phyloP scores from a whole-genome alignment of 2,113 vertebrate species.

The Corythornis vintsioides region DNA sequence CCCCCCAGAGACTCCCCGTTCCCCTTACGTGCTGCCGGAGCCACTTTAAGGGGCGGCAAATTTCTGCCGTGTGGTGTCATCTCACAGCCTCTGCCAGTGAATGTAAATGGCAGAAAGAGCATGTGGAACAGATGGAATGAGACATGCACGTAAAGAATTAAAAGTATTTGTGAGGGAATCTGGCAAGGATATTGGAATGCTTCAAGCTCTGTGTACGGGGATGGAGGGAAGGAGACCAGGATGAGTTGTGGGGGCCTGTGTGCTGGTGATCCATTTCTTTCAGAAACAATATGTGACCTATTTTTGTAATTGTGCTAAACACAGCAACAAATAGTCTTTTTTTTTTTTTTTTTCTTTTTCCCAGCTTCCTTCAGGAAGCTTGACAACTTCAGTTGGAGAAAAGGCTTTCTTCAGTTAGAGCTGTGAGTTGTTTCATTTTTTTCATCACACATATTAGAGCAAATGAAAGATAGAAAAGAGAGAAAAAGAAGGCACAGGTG shows the following conservation, averaged over 20 bases:
- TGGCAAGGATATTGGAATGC: conserved; percentile 64
- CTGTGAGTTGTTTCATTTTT: background rate
- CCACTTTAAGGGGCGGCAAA: background rate
- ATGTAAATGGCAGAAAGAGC: conserved; percentile 71
- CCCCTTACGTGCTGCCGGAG: background rate
- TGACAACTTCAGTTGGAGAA: background rate
- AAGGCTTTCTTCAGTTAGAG: background rate
- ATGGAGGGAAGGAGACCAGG: conserved; percentile 38
- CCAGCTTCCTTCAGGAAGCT: background rate
- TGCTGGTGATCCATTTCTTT: conserved; percentile 48
- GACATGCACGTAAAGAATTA: conserved; percentile 70
- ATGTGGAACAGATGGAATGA: conserved; percentile 72
- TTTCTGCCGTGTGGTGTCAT: conserved; percentile 58
- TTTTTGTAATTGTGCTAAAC: conserved; percentile 44
- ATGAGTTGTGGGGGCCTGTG: conserved; percentile 30
- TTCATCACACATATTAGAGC: background rate
- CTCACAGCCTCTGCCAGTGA: conserved; percentile 60
- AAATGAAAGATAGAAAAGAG: background rate
- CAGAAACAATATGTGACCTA: conserved; percentile 61
- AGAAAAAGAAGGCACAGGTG: background rate
- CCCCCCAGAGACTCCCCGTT: background rate
- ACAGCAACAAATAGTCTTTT: conserved; percentile 17
- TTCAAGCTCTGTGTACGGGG: conserved; percentile 43
- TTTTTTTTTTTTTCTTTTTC: background rate
- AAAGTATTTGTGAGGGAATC: conserved; percentile 71